Evolutionary conservation across 2,113 vertebrate species (phyloP), one percentile per base, ranked within the genome.

Genomic region (Tretioscincus oriximinensis): DNA sequence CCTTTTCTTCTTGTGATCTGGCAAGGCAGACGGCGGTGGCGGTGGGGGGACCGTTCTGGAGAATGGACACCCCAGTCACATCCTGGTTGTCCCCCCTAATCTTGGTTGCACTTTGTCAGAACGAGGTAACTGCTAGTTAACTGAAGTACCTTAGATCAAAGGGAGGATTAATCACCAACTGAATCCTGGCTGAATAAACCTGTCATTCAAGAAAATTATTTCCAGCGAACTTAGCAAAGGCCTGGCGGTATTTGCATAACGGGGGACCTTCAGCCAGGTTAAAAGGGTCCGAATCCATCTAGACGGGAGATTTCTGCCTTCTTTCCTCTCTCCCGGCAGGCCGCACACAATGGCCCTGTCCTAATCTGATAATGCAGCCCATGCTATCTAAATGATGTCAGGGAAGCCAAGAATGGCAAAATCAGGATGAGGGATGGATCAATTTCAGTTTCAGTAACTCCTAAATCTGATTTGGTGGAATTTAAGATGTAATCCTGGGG

Each of bases 181-280:
- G 94, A 96, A 96, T 95, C 95, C 95, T 88, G 66, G 92, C 95
- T 96, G 95, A 96, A 96, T 96, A 96, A 96, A 96, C 95, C 96
- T 96, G 96, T 96, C 96, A 96, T 96, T 96, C 96, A 96, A 96
- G 95, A 95, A 96, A 96, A 96, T 96, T 94, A 96, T 96, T 96
- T 96, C 96, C 95, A 96, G 95, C 90, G 95, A 96, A 96, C 95
- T 95, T 95, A 95, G 94, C 93, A 94, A 91, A 93, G 95, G 96
- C 95, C 96, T 95, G 95, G 87, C 94, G 90, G 93, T 94, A 96
- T 96, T 96, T 96, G 96, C 95, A 96, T 96, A 96, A 95, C 94
- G 95, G 95, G 94, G 95, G 92, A 94, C 92, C 95, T 96, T 94
- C 95, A 96, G 94, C 95, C 96, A 96, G 96, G 96, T 96, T 96